A percentile compares a stretch with the other conserved stretches of the same genome.
Conservation (phyloP, 2,113 vertebrate genomes). For the Campylorhamphus procurvoides region DNA sequence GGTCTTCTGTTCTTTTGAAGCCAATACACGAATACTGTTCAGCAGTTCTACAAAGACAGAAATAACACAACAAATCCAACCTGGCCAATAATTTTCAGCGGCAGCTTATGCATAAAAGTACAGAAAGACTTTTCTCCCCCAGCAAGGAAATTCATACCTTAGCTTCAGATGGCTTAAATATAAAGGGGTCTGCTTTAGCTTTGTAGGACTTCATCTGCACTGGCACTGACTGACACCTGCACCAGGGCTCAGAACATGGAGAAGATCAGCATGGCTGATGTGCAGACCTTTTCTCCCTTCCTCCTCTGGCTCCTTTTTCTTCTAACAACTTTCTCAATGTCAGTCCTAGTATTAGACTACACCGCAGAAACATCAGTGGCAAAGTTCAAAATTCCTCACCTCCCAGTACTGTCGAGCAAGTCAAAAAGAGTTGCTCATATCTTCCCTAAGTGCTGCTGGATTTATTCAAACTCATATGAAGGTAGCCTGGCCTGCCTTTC, state of each 20-base stretch:
- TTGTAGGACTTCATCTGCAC: neutral
- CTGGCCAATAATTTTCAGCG: neutral
- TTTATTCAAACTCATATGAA: slow-evolving; percentile 11
- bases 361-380: neutral
- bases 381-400: neutral
- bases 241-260: accelerated
- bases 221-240: neutral
- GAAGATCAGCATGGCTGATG: accelerated
- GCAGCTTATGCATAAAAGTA: neutral
- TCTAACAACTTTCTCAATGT: neutral
- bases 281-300: neutral
- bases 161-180: neutral
- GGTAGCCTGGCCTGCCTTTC: neutral
- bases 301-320: neutral
- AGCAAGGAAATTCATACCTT: neutral
- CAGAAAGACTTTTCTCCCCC: neutral
- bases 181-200: neutral
- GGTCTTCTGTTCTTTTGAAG: neutral
- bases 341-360: neutral
- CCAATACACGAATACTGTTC: neutral
- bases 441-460: neutral
- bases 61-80: neutral
- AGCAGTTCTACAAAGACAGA: neutral
- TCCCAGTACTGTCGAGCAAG: neutral
- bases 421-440: neutral